phyloP scores from a whole-genome alignment of 2,113 vertebrate species.

The Lasiurus cinereus region DNA sequence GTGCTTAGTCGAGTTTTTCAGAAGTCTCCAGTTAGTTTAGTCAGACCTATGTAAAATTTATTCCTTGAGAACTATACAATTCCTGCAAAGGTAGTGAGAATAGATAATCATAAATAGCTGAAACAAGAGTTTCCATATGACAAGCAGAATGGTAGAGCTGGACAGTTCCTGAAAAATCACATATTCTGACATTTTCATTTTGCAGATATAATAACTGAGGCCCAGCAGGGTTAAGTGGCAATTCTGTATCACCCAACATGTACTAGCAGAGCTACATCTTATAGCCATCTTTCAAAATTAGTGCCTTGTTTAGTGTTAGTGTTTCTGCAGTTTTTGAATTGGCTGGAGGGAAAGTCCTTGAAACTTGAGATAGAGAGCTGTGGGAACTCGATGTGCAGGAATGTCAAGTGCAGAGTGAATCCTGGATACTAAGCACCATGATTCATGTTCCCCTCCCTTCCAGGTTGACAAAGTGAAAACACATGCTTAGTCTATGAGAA shows the following conservation, averaged over 20 bases:
- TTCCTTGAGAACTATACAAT: not conserved
- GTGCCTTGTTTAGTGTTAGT: not conserved
- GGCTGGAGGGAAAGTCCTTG: not conserved
- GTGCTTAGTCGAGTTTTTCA: not conserved
- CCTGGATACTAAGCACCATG: not conserved
- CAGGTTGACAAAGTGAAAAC: not conserved
- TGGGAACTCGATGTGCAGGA: accelerated
- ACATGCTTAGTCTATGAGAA: not conserved
- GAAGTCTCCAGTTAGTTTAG: not conserved
- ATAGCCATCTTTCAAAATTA: constrained; percentile 24
- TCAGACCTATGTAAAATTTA: not conserved
- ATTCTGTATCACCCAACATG: not conserved
- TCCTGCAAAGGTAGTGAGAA: not conserved
- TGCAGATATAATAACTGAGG: not conserved
- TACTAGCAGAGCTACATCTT: not conserved
- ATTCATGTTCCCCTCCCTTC: not conserved
- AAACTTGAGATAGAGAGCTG: not conserved
- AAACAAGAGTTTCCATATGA: not conserved
- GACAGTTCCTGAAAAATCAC: not conserved
- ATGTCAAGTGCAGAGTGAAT: not conserved
- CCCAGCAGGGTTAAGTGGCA: not conserved
- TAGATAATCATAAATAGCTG: not conserved
- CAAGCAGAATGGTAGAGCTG: not conserved
- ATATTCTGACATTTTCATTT: not conserved
- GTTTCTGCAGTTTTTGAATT: not conserved